Conservation (phyloP, 2,888 invertebrate species). For the Lomographa bimaculata region DNA sequence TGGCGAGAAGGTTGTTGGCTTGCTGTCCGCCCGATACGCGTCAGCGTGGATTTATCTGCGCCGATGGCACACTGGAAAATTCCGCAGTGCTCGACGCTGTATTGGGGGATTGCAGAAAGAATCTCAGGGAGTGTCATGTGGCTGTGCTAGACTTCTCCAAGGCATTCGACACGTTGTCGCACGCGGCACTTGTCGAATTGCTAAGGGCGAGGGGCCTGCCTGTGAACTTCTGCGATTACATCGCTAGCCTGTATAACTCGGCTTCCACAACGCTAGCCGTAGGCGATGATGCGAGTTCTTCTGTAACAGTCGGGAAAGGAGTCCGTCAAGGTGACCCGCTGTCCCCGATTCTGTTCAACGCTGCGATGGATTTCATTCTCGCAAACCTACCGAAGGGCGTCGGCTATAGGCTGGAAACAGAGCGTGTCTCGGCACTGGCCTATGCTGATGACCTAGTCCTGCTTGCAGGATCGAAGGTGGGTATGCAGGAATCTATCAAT, state of each 20-base stretch:
- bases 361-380: slow-evolving; percentile 1
- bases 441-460: slow-evolving; percentile 55
- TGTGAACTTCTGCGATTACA: not conserved
- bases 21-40: slow-evolving; percentile 27
- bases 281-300: too few relatives aligned
- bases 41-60: slow-evolving; percentile 28
- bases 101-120: slow-evolving; percentile 1
- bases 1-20: slow-evolving; percentile 26
- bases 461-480: slow-evolving; percentile 37
- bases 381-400: not conserved
- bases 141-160: slow-evolving; percentile 14
- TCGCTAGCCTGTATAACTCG: too few relatives aligned
- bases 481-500: slow-evolving; percentile 43
- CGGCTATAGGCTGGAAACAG: slow-evolving; percentile 30
- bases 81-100: not conserved
- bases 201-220: slow-evolving; percentile 6
- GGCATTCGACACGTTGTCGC: slow-evolving; percentile 17
- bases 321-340: not conserved
- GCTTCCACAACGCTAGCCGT: too few relatives aligned
- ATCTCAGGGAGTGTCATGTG: slow-evolving; percentile 3
- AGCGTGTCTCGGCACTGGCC: slow-evolving; percentile 42
- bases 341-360: not conserved
- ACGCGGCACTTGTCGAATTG: slow-evolving; percentile 5
- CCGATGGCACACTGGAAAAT: slow-evolving; percentile 39
- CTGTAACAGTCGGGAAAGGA: too few relatives aligned